Conservation (phyloP, 2,888 invertebrate species). For the Zygogramma bicolorata region DNA sequence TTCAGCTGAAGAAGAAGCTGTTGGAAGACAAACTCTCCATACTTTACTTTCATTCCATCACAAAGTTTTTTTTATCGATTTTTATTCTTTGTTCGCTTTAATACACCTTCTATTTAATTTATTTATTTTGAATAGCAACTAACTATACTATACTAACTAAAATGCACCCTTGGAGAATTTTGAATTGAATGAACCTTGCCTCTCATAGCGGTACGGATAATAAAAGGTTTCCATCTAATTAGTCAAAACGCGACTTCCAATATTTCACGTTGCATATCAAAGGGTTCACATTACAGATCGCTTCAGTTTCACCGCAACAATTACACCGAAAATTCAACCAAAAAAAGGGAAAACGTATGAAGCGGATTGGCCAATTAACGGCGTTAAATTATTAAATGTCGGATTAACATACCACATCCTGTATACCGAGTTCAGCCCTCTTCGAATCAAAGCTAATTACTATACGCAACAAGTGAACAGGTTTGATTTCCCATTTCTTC, state of each 20-base stretch:
- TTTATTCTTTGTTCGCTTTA: no score
- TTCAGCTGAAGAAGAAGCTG: no score
- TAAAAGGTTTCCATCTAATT: neutral
- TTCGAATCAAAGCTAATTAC: constrained; percentile 18
- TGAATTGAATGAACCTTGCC: no score
- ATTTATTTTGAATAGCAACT: no score
- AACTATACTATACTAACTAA: no score
- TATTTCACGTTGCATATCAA: neutral
- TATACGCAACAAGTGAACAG: constrained; percentile 25
- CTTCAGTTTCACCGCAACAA: neutral
- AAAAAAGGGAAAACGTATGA: constrained; percentile 6
- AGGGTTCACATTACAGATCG: neutral
- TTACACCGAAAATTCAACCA: neutral
- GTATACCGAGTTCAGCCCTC: constrained; percentile 16
- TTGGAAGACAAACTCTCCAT: no score
- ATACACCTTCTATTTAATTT: no score
- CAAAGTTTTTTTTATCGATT: no score
- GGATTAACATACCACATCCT: constrained; percentile 29
- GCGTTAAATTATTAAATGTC: constrained; percentile 14
- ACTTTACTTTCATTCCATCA: no score
- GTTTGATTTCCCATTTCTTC: constrained; percentile 32
- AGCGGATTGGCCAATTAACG: constrained; percentile 21
- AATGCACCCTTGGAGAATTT: no score
- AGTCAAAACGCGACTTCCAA: neutral
- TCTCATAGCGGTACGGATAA: neutral